Base-by-base conservation (phyloP, 1,140 invertebrate genomes). In the Bombus waltoni region DNA sequence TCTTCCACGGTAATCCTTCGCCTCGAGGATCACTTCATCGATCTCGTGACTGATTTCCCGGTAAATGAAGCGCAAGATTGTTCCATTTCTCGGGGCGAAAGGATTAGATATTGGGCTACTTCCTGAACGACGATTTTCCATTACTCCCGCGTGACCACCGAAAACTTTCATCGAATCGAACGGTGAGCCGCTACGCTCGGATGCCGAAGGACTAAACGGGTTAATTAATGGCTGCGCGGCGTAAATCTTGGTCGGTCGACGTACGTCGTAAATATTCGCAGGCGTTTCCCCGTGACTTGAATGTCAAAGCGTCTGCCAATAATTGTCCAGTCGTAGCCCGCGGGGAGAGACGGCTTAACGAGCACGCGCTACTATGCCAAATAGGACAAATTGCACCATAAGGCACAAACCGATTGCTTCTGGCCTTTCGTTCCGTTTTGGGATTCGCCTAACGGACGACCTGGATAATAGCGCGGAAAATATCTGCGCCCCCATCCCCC, bases 221-320 rank as follows among this genome's bases (percentile, higher is more conserved):
- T 81, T 81, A 81, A 74, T 81, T 59, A 35, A n/a, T 35, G 13
- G 22, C 28, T 18, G 35, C 38, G 18, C 70, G 70, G 15, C 25
- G 40, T 57, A 44, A 62, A 81, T 81, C 80, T 81, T 74, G 40
- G 68, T 81, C 68, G 18, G 25, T 1, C 44, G 35, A 25, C 42
- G 15, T 53, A 38, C 35, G 8, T 13, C 68, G 80, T 81, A 81
- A 81, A 81, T 74, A 74, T 81, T 62, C 70, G 38, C 40, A 28
- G 18, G 9, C n/a, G 15, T 81, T 62, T 32, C 15, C 40, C 53
- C 70, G 70, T 74, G 40, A 59, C 80, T 81, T 10, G 40, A 53
- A n/a, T 74, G 80, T 73, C 80, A 74, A 81, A 81, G 53, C 68
- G 79, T 72, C 47, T 72, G 68, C 47, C 79, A 72, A 81, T 81